Percentiles rank a stretch among this genome's conserved stretches.
Evolutionary conservation across 1,140 invertebrate genomes (phyloP).

Genomic region (Aphis craccivora): DNA sequence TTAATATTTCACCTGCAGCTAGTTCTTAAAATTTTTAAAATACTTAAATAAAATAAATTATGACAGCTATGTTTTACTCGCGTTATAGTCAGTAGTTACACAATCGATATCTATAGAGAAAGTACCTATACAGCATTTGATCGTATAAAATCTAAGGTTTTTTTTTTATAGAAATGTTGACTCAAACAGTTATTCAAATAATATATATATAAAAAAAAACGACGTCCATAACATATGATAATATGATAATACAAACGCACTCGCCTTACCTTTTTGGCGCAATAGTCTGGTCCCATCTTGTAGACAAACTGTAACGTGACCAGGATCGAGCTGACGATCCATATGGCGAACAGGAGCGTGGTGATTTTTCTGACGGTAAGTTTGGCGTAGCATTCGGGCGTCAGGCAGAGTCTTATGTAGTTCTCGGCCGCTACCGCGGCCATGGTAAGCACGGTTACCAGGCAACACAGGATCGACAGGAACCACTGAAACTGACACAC

Average conservation of each 20-base stretch:
- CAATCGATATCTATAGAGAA: no score
- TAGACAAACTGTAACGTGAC: slow-evolving; percentile 67
- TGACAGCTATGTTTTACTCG: no score
- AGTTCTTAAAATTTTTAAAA: no score
- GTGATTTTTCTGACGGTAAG: slow-evolving; percentile 69
- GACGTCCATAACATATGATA: background rate
- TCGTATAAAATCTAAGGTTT: no score
- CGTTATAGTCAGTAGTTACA: no score
- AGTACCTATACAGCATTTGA: no score
- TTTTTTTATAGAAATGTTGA: background rate
- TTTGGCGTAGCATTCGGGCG: slow-evolving; percentile 66
- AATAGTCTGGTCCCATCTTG: slow-evolving; percentile 72
- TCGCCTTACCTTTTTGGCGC: slow-evolving; percentile 65
- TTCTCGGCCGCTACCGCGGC: slow-evolving; percentile 73
- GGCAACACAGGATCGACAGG: slow-evolving; percentile 71
- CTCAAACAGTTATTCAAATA: no score
- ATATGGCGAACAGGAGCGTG: slow-evolving; percentile 66
- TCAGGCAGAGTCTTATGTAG: slow-evolving; percentile 70
- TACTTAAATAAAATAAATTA: no score
- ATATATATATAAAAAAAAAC: no score
- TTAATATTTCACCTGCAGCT: background rate
- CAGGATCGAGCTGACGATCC: slow-evolving; percentile 65
- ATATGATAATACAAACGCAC: background rate
- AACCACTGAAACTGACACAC: slow-evolving; percentile 76
- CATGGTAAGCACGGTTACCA: slow-evolving; percentile 73